Percentiles rank a stretch among this genome's conserved stretches.
Conservation (phyloP, 2,797 vertebrate species). For the Necrosyrtes monachus region DNA sequence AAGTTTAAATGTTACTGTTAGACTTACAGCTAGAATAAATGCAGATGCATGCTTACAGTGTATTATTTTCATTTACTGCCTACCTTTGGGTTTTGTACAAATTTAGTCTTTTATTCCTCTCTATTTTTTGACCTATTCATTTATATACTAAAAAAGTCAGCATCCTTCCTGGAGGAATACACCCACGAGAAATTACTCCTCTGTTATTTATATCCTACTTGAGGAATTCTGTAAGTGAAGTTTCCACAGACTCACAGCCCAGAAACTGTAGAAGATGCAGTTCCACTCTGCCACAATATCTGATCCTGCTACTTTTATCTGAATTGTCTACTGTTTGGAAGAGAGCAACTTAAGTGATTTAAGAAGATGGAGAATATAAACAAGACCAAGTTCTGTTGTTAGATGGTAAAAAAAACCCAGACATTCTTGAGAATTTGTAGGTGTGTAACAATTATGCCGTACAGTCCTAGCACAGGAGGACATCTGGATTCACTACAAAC, state of each 20-base stretch:
- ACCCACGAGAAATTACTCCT: background rate
- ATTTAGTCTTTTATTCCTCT: background rate
- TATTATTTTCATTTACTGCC: background rate
- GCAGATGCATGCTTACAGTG: background rate
- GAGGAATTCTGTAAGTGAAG: background rate
- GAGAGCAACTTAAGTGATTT: background rate
- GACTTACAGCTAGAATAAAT: background rate
- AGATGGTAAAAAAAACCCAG: background rate
- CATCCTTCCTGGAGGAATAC: background rate
- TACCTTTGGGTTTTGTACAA: background rate
- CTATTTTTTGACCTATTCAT: background rate
- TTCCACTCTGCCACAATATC: background rate
- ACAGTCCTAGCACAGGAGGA: background rate
- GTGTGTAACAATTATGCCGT: accelerated
- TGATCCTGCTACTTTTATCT: background rate
- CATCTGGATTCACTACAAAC: background rate
- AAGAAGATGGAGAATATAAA: background rate
- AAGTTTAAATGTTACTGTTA: background rate
- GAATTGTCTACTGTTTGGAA: background rate
- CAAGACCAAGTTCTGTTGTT: background rate
- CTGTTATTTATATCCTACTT: background rate
- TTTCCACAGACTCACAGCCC: background rate
- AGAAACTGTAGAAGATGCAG: background rate
- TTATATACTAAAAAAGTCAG: background rate
- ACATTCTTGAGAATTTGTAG: background rate